Evolutionary conservation across 1,140 invertebrate genomes (phyloP), one percentile per base, ranked within the genome.

Genomic region (Drosophila carrolli): DNA sequence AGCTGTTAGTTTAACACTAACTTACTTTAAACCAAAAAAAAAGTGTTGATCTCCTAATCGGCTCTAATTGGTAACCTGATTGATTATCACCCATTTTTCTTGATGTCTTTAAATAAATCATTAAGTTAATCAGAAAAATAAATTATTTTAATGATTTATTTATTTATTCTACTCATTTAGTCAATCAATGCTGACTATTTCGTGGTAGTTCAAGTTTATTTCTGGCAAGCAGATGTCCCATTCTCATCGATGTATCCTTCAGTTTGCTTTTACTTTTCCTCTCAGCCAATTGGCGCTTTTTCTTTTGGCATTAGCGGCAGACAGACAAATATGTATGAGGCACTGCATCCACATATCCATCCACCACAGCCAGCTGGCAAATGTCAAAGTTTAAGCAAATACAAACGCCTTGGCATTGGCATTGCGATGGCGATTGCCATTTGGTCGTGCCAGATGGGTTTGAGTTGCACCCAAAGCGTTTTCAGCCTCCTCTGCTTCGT

Each of bases 361-460:
- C 61, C 50, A 63, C 60, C 51, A 38, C 37, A 57, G 72, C 63
- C 80, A 88, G 79, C 75, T 88, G 83, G 47, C 71, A 83, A 88
- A 88, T 89, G 83, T 88, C 83, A 88, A 88, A 88, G 83, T 88
- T 89, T 88, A 88, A 80, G 37, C 61, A 89, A 83, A 86, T 76
- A 88, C 83, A 88, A 82, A 88, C 75, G 83, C 70, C 55, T 72
- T 72, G 48, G 38, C 55, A 59, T 57, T 41, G 55, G 43, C 32
- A 16, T 57, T 63, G 40, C 38, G 29, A 27, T 63, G 65, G 51
- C 51, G 60, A 71, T 71, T 71, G 68, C 68, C 68, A 71, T 58
- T 71, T 50, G 47, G 66, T 86, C 82, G 81, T 85, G 74, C 61
- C 81, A 85, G 61, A 73, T 85, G 77, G 65, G 65, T 46, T 70